These are phyloP conservation scores for Palloptera scutellata DNA, from an alignment of 2,888 invertebrate species.

Conservation along the genomic window DNA sequence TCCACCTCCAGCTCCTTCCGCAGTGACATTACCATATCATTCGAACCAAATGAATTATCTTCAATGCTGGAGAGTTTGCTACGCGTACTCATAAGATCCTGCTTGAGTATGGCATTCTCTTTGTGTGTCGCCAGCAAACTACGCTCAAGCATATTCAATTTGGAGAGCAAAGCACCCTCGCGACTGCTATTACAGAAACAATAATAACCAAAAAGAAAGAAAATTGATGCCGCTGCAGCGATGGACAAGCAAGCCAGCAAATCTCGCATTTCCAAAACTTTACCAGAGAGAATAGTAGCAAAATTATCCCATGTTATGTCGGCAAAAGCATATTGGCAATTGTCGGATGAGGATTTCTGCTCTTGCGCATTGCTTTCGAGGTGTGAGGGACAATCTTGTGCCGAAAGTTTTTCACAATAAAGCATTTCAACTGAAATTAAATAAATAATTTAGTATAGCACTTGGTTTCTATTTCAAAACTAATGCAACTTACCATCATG, in stretches of 20 bases:
- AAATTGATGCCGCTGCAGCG: constrained; percentile 75
- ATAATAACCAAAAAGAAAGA: constrained; percentile 80
- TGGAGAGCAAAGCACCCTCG: constrained; percentile 75
- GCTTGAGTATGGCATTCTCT: constrained; percentile 74
- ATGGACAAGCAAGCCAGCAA: constrained; percentile 70
- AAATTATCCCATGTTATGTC: constrained; percentile 49
- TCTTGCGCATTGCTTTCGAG: background rate
- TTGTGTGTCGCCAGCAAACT: constrained; percentile 69
- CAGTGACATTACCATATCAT: constrained; percentile 75
- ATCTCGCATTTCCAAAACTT: constrained; percentile 63
- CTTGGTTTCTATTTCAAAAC: background rate
- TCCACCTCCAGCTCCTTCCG: constrained; percentile 71
- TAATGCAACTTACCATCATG: background rate
- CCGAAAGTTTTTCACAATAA: constrained; percentile 49
- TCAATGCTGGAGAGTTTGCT: constrained; percentile 72
- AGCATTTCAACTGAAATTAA: constrained; percentile 32
- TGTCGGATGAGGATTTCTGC: background rate
- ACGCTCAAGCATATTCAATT: constrained; percentile 72
- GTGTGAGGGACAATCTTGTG: constrained; percentile 43
- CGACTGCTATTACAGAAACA: constrained; percentile 78
- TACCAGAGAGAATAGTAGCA: constrained; percentile 46
- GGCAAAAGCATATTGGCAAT: constrained; percentile 27
- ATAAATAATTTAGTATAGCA: background rate
- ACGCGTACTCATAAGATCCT: constrained; percentile 70
- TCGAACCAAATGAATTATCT: constrained; percentile 76